These are phyloP conservation scores for Phaetusa simplex DNA, from an alignment of 2,113 vertebrate species.

Conservation along the genomic window DNA sequence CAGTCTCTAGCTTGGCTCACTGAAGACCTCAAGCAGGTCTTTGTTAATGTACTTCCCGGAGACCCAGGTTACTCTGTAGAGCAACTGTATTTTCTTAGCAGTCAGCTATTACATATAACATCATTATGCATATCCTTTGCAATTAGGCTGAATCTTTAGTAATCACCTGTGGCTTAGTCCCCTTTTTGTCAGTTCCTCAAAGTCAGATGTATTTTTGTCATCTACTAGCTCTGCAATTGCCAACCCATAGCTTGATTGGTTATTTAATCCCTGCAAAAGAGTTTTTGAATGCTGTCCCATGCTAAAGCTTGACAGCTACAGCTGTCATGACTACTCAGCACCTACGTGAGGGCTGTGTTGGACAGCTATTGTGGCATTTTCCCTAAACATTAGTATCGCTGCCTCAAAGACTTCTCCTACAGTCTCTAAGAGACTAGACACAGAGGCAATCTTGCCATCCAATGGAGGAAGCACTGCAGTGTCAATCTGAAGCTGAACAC, in stretches of 20 bases:
- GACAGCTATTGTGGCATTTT: background rate
- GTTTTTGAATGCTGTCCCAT: background rate
- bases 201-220: constrained; percentile 14
- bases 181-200: background rate
- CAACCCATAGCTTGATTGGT: background rate
- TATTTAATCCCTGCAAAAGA: background rate
- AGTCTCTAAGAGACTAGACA: background rate
- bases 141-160: background rate
- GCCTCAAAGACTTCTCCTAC: background rate
- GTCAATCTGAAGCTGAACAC: background rate
- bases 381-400: background rate
- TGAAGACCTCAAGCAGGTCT: constrained; percentile 8
- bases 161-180: background rate
- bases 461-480: background rate
- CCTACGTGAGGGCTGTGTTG: background rate
- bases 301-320: background rate
- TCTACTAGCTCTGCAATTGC: background rate
- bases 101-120: background rate
- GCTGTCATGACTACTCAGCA: constrained; percentile 14
- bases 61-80: background rate
- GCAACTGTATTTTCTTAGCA: background rate
- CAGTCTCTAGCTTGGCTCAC: background rate
- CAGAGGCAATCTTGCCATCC: background rate
- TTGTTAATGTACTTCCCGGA: background rate
- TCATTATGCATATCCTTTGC: background rate